These are phyloP conservation scores for Trichogramma pretiosum DNA, from an alignment of 1,140 invertebrate species.

Conservation along the genomic window DNA sequence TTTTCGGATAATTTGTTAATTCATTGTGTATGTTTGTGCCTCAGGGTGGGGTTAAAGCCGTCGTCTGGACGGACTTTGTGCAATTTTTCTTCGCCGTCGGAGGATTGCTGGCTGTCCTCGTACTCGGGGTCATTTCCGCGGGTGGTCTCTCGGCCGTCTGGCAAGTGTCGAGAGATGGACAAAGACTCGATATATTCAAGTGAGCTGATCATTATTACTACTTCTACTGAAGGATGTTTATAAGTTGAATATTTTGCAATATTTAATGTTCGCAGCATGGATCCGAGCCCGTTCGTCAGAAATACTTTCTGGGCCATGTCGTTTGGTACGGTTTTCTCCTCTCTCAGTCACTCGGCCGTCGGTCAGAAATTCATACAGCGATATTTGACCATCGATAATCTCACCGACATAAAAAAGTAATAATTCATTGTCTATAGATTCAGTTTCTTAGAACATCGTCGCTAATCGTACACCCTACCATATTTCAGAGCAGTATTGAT, in stretches of 20 bases:
- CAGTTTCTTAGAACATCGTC: background rate
- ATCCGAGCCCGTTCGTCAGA: conserved; percentile 47
- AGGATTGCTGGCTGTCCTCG: conserved; percentile 55
- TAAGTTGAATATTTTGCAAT: background rate
- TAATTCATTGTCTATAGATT: background rate
- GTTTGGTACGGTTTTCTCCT: conserved; percentile 51
- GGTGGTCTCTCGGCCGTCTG: conserved; percentile 50
- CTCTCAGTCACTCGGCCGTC: conserved; percentile 52
- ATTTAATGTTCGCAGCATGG: conserved; percentile 38
- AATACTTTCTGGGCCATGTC: conserved; percentile 52
- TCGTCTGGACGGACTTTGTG: conserved; percentile 64
- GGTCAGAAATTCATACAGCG: conserved; percentile 61
- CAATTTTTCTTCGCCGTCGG: conserved; percentile 59
- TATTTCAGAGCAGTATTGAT: conserved; percentile 29
- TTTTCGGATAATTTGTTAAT: background rate
- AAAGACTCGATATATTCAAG: conserved; percentile 31
- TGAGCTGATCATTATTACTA: conserved; percentile 16
- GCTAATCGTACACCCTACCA: no score
- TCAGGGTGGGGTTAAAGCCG: conserved; percentile 67
- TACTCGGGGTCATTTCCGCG: conserved; percentile 53
- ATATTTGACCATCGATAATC: conserved; percentile 52
- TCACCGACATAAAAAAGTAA: conserved; percentile 47
- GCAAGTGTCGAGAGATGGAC: conserved; percentile 27
- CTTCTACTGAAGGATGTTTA: background rate
- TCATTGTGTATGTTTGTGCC: no score